Base-by-base conservation (phyloP, 1,140 invertebrate genomes). In the Wiebesia pumilae region DNA sequence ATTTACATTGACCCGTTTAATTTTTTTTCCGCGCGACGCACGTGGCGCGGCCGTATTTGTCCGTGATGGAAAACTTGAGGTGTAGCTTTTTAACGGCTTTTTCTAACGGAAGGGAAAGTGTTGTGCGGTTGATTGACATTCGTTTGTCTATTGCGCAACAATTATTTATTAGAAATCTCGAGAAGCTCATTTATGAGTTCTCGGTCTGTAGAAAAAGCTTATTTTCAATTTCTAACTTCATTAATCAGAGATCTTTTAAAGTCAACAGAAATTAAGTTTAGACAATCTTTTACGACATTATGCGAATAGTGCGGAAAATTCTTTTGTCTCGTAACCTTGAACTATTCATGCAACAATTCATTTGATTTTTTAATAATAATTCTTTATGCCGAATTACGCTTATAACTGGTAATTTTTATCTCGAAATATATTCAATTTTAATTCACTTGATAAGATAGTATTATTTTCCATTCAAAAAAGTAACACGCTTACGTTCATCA, bases 1-100 rank as follows among this genome's bases (percentile, higher is more conserved):
- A 81, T 73, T 85, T 81, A 73, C 78, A 71, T 85, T 85, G 84
- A 85, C 84, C 84, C 78, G 77, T 43, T 85, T 85, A 81, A 51
- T 16, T 65, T 35, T 38, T 40, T 62, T 35, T 10, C 51, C 67
- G 33, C 35, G 35, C 82, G 73, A 10, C 51, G 14, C 78, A 62
- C 78, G 51, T 62, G 78, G 78, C 54, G 27, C 33, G 30, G 30
- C 14, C 9, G 19, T 62, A 62, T 24, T 62, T 62, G 58, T 62
- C 58, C 58, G 7, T 62, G 24, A 62, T 62, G 58, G 58, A 62
- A 62, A 62, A 62, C 58, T 62, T 10, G 58, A 62, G 58, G 58
- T 14, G 58, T 62, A 40, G 27, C 47, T 75, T 83, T 73, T 83
- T 24, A 10, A 40, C 51, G 71, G 71, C 14, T 83, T 47, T 62